Conservation (phyloP, 2,888 invertebrate genomes). For the Blastobasis adustella region DNA sequence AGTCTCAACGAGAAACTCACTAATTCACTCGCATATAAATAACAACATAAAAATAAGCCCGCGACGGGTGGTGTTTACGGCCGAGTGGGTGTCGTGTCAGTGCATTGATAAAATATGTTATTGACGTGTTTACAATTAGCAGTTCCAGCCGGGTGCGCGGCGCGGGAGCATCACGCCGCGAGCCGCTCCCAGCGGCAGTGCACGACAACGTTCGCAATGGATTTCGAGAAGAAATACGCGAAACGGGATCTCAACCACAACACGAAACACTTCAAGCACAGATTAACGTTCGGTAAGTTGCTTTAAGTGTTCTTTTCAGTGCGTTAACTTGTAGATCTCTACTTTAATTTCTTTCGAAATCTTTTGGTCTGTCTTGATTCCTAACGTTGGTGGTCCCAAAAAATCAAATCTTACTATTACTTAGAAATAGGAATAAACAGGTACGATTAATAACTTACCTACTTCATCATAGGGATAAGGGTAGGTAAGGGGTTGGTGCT, state of each 20-base stretch:
- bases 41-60: no score
- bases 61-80: constrained; percentile 37
- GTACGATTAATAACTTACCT: no score
- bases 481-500: no score
- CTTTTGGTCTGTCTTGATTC: no score
- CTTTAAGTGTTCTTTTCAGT: background rate
- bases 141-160: background rate
- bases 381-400: no score
- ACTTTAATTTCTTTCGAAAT: no score
- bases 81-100: constrained; percentile 5
- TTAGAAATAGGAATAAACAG: no score
- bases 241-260: constrained; percentile 70
- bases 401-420: no score
- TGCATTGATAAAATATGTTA: constrained; percentile 3
- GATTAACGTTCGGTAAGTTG: constrained; percentile 62
- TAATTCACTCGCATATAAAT: no score
- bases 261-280: constrained; percentile 65
- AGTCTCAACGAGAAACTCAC: no score
- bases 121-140: background rate
- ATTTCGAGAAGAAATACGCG: constrained; percentile 58
- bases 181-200: background rate
- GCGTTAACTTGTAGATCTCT: no score
- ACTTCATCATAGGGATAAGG: no score
- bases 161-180: background rate
- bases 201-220: constrained; percentile 38